Conservation (phyloP, 2,888 invertebrate species). For the Apotomis turbidana region DNA sequence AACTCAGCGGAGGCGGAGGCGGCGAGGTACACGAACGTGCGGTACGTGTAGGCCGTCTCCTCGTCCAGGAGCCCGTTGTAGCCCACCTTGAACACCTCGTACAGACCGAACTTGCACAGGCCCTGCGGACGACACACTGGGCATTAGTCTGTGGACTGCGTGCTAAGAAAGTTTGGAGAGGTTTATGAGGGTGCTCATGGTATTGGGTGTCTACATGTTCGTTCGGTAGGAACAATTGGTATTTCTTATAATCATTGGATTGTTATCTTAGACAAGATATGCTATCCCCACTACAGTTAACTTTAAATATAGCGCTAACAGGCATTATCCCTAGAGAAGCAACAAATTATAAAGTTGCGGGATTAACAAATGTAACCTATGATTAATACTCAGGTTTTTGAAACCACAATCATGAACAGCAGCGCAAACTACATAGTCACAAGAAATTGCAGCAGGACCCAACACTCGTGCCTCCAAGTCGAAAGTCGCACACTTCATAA, state of each 20-base stretch:
- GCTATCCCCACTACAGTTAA: too few species aligned
- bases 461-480: too few species aligned
- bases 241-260: constrained; percentile 63
- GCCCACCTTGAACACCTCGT: constrained; percentile 96
- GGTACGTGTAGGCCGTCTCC: constrained; percentile 95
- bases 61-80: constrained; percentile 94
- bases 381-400: too few species aligned
- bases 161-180: neutral
- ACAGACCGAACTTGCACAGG: constrained; percentile 98
- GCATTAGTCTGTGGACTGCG: neutral
- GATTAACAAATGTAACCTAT: too few species aligned
- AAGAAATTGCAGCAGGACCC: too few species aligned
- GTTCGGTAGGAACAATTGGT: constrained; percentile 78
- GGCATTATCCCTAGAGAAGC: too few species aligned
- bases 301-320: too few species aligned
- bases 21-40: constrained; percentile 88
- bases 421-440: too few species aligned
- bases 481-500: too few species aligned
- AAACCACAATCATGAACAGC: too few species aligned
- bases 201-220: constrained; percentile 54
- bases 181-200: constrained; percentile 50
- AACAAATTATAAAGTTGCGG: too few species aligned
- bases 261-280: too few species aligned
- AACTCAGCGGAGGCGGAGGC: constrained; percentile 99
- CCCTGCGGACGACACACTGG: constrained; percentile 77